Conservation (phyloP, 1,140 invertebrate genomes). For the Aradophagus sp. region DNA sequence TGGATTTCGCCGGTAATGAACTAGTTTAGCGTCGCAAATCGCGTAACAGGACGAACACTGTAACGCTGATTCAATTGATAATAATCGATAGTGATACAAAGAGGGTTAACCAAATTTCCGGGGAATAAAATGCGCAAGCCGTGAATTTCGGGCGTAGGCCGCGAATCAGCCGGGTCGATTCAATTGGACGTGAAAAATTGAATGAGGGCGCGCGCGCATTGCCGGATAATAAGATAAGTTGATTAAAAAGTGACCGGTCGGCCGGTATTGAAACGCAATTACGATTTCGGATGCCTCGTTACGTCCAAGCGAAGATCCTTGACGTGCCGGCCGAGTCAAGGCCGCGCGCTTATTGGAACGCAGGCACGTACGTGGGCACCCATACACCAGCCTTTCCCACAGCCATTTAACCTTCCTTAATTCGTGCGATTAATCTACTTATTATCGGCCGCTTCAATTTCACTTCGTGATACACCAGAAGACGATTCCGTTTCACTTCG, state of each 20-base stretch:
- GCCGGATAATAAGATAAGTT: conserved; percentile 52
- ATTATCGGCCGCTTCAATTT: conserved; percentile 51
- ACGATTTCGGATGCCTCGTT: conserved; percentile 71
- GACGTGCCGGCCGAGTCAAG: conserved; percentile 36
- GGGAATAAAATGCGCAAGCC: conserved; percentile 12
- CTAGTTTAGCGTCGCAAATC: conserved; percentile 22
- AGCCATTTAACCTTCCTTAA: conserved; percentile 58
- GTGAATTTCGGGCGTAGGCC: conserved; percentile 9
- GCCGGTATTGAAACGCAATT: conserved; percentile 64
- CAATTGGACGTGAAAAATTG: conserved; percentile 43
- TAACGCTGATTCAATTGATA: conserved; percentile 38
- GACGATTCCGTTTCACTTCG: conserved; percentile 21
- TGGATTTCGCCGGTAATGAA: conserved; percentile 9
- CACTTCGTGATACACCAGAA: conserved; percentile 25
- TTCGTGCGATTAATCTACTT: conserved; percentile 57
- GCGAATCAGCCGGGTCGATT: conserved; percentile 8
- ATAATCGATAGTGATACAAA: conserved; percentile 31
- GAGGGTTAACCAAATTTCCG: conserved; percentile 9
- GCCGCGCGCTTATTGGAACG: conserved; percentile 39
- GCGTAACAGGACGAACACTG: conserved; percentile 15
- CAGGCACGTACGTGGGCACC: conserved; percentile 15
- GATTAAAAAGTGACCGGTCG: conserved; percentile 66
- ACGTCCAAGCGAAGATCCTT: conserved; percentile 51
- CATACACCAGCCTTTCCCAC: conserved; percentile 41
- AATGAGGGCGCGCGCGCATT: conserved; percentile 16